Base-by-base conservation (phyloP, 2,888 invertebrate genomes). In the Drosophila hamatofila region DNA sequence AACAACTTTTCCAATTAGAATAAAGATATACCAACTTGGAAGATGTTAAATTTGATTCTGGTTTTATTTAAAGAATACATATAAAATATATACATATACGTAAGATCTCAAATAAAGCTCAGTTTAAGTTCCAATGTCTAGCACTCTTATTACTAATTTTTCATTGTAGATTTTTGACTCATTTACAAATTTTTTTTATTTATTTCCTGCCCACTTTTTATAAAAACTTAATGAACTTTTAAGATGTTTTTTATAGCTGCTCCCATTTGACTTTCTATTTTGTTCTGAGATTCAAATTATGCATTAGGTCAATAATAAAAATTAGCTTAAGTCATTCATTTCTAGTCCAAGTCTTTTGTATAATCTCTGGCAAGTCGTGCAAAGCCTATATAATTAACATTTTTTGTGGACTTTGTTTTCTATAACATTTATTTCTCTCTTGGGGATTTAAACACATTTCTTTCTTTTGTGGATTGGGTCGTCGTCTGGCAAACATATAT, bases 261-360 rank as follows among this genome's bases (percentile, higher is more conserved):
- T 71, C 54, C 30, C 41, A 41, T 62, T 58, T n/a, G 48, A 65
- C 76, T 76, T 76, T 76, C 76, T 61, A 51, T 51, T 48, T 57
- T 41, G 16, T 41, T 76, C 55, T 18, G 18, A 21, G 11, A 30
- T 11, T 27, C 39, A 39, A 18, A 39, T 39, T 25, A 16, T 25
- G 37, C 25, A n/a, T 23, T 16, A 35, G 33, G 16, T 9, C 16
- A 12, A 16, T 25, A n/a, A 66, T n/a, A 39, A 35, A 59, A 49
- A 57, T 41, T 9, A 21, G 54, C 42, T 59, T 51, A 63, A 39
- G 49, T 49, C 39, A 42, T 35, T 48, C 16, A 16, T 41, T 51
- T 44, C 21, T 42, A n/a, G 14, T 4, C 37, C 18, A 11, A 39
- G 49, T 54, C 44, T 39, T 21, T 51, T 33, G 16, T 42, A 27